A percentile compares a stretch with the other conserved stretches of the same genome.
phyloP scores from a whole-genome alignment of 1,140 invertebrate species.

The Globodera ellingtonae region DNA sequence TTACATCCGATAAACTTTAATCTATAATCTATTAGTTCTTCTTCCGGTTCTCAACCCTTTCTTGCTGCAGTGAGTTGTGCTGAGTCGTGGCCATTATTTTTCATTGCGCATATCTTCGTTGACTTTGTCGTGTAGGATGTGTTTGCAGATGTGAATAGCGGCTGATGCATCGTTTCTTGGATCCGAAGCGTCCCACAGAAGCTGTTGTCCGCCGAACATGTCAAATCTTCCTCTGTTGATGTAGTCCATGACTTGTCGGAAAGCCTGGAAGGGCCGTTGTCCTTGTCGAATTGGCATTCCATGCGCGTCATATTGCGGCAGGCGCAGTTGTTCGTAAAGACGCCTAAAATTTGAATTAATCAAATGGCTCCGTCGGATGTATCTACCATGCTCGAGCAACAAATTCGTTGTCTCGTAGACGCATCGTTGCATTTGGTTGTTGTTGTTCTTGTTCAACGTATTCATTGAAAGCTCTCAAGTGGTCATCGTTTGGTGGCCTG shows the following conservation, averaged over 20 bases:
- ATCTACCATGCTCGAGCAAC: background rate
- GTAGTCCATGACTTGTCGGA: background rate
- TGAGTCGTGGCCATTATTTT: too few species aligned
- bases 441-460: background rate
- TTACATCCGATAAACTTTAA: background rate
- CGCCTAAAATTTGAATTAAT: background rate
- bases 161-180: background rate
- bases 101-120: too few species aligned
- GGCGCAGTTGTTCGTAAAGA: background rate
- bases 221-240: background rate
- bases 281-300: background rate
- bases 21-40: background rate
- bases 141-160: background rate
- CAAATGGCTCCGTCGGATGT: fast-evolving
- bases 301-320: background rate
- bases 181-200: background rate
- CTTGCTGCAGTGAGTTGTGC: too few species aligned
- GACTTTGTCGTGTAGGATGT: background rate
- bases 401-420: background rate
- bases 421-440: background rate
- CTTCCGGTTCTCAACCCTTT: background rate
- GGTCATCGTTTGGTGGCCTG: background rate
- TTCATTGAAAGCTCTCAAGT: background rate
- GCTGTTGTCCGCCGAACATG: background rate
- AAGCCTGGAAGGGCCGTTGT: background rate